A percentile compares a stretch with the other conserved stretches of the same genome.
These are phyloP conservation scores for Andrena bicolor DNA, from an alignment of 2,888 invertebrate species.

Conservation along the genomic window DNA sequence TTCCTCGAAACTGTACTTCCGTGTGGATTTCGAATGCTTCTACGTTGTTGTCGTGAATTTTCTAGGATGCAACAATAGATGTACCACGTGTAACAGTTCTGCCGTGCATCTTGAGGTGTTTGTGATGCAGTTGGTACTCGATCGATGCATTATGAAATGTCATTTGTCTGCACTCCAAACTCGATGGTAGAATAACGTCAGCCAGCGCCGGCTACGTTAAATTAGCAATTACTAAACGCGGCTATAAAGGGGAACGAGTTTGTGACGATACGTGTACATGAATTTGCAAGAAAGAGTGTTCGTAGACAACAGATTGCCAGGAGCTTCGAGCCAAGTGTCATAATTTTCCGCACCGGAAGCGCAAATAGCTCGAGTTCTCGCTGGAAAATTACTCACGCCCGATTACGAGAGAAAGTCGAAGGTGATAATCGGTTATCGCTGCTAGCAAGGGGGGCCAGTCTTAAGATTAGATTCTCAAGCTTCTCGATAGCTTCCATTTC, in stretches of 20 bases:
- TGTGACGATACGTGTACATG: background rate
- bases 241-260: background rate
- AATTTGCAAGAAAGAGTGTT: background rate
- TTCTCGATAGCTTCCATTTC: constrained; percentile 38
- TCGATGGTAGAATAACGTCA: background rate
- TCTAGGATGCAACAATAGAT: background rate
- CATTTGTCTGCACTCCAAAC: background rate
- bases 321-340: background rate
- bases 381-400: constrained; percentile 66
- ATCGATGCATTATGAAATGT: background rate
- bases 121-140: background rate
- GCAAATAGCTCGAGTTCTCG: constrained; percentile 1
- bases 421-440: constrained; percentile 51
- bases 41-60: background rate
- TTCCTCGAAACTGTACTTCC: background rate
- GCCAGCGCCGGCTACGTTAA: background rate
- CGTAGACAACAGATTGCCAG: constrained; percentile 5
- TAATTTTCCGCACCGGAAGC: constrained; percentile 33
- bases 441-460: constrained; percentile 12
- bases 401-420: constrained; percentile 49
- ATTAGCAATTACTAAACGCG: constrained; percentile 7
- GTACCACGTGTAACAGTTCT: background rate
- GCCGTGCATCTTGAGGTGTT: background rate
- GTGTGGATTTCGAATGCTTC: background rate
- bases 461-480: constrained; percentile 52